Evolutionary conservation across 2,113 vertebrate species (phyloP).

Genomic region (Chloropsis cyanopogon): DNA sequence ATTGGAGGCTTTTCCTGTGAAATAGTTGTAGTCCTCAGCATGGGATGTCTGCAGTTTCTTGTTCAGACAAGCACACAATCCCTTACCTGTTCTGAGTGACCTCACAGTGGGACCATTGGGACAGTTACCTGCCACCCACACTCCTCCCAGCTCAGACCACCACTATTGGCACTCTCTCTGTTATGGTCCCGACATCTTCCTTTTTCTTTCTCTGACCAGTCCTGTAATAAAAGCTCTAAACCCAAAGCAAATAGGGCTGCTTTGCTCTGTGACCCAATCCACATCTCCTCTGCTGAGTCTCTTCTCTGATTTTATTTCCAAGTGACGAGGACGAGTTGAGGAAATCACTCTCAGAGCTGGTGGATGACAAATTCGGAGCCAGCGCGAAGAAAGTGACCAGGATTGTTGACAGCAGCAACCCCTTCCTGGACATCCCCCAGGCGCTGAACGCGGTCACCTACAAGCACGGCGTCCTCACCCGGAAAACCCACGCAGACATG

Average conservation of each 20-base stretch:
- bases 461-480: conserved; percentile 91
- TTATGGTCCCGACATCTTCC: neutral
- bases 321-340: conserved; percentile 96
- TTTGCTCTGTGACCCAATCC: neutral
- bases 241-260: neutral
- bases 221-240: neutral
- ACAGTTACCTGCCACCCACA: neutral
- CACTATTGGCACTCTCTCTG: neutral
- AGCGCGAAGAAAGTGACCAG: conserved; percentile 88
- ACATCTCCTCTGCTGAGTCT: neutral
- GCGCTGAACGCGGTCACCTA: conserved; percentile 89
- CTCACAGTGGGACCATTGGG: neutral
- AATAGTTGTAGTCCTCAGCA: neutral
- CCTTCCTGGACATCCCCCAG: conserved; percentile 93
- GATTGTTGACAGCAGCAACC: conserved; percentile 92
- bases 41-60: neutral
- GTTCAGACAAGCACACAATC: neutral
- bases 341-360: conserved; percentile 94
- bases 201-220: neutral
- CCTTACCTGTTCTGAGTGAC: neutral
- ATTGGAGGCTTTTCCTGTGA: neutral
- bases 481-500: conserved; percentile 96
- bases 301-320: conserved; percentile 54
- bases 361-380: conserved; percentile 92
- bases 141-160: neutral